Evolutionary conservation across 92 coral and sea anemone genomes (phyloP).

Genomic region (Heteractis magnifica): DNA sequence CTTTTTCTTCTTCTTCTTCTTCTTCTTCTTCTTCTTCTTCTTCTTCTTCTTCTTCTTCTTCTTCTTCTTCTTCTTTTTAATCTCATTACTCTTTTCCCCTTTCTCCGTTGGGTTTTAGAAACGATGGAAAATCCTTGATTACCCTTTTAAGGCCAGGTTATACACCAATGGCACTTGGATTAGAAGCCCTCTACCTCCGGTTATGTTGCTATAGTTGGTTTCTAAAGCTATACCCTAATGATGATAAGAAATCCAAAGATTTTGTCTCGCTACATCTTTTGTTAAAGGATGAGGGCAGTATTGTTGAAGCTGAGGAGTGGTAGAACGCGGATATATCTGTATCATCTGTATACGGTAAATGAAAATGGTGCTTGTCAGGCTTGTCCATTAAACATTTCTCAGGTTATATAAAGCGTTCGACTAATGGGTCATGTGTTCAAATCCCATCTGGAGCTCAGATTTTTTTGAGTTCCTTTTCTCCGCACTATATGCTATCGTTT

Average conservation of each 20-base stretch:
- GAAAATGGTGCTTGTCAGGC: neutral
- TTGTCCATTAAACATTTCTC: too few species aligned
- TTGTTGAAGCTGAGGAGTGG: neutral
- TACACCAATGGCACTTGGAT: neutral
- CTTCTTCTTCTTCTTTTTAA: too few species aligned
- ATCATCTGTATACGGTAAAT: neutral
- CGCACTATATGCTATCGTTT: too few species aligned
- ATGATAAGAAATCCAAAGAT: neutral
- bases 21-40: too few species aligned
- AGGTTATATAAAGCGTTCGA: too few species aligned
- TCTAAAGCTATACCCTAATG: slow-evolving; percentile 1
- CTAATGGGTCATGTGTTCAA: too few species aligned
- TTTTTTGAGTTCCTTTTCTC: too few species aligned
- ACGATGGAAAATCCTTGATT: neutral
- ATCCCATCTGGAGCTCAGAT: too few species aligned
- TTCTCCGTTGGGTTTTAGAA: too few species aligned
- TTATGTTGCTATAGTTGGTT: neutral
- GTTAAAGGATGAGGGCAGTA: neutral
- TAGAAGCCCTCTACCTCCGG: neutral
- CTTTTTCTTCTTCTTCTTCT: too few species aligned
- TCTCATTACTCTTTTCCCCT: too few species aligned
- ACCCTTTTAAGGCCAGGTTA: neutral
- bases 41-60: too few species aligned
- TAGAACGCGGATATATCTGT: neutral
- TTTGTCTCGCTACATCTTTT: neutral